phyloP scores from a whole-genome alignment of 2,888 invertebrate genomes.

The Vannuccia rotundouncinata region DNA sequence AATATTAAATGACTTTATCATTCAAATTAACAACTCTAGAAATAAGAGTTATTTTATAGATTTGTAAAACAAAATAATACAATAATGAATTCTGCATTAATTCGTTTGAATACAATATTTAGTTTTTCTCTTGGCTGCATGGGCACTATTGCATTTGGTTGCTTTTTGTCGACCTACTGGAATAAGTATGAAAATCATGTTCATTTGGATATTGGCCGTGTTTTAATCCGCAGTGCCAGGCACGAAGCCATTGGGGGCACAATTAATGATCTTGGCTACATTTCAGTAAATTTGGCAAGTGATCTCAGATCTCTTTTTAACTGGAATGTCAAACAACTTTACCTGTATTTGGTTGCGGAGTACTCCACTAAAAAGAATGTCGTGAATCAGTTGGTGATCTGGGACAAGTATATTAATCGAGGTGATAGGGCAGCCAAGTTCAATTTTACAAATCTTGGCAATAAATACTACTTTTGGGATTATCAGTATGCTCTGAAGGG shows the following conservation, averaged over 20 bases:
- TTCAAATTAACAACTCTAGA: too few species aligned
- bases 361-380: conserved; percentile 78
- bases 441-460: conserved; percentile 85
- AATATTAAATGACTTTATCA: too few species aligned
- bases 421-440: conserved; percentile 87
- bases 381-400: conserved; percentile 72
- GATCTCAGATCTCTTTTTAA: conserved; percentile 81
- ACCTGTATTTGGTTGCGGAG: conserved; percentile 90
- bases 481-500: conserved; percentile 90
- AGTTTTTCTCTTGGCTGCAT: not conserved
- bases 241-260: not conserved
- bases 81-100: not conserved
- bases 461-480: conserved; percentile 99
- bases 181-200: not conserved
- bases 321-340: conserved; percentile 98
- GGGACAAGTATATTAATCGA: conserved; percentile 93
- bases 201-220: not conserved
- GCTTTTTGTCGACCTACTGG: not conserved
- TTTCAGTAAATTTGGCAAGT: conserved; percentile 43
- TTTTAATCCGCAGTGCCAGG: not conserved
- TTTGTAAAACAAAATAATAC: too few species aligned
- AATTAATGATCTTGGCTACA: conserved; percentile 42
- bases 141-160: not conserved
- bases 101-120: not conserved
- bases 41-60: too few species aligned